Percentiles rank a stretch among this genome's conserved stretches.
phyloP scores from a whole-genome alignment of 2,888 invertebrate genomes.

The Perizoma affinitatum region DNA sequence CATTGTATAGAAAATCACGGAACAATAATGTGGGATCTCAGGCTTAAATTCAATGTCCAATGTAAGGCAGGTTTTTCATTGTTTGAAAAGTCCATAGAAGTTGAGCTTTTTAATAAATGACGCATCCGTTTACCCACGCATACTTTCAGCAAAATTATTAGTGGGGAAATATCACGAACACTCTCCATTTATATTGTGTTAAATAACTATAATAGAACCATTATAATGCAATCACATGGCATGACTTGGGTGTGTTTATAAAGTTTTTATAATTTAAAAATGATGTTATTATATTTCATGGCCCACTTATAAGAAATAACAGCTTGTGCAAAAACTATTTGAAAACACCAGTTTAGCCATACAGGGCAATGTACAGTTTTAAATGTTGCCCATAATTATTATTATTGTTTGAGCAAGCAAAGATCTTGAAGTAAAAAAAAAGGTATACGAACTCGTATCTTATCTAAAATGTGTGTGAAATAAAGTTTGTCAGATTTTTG shows the following conservation, averaged over 20 bases:
- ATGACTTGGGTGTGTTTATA: constrained; percentile 64
- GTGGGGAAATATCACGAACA: constrained; percentile 60
- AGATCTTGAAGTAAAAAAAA: no score
- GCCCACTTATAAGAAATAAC: background rate
- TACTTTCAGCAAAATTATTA: constrained; percentile 53
- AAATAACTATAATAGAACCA: constrained; percentile 65
- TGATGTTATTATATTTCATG: constrained; percentile 15
- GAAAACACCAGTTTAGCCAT: no score
- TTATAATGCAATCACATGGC: constrained; percentile 69
- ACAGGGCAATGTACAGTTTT: no score
- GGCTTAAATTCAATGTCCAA: background rate
- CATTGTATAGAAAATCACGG: no score
- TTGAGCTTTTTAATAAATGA: constrained; percentile 10
- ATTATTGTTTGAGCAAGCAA: no score
- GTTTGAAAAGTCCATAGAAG: constrained; percentile 1
- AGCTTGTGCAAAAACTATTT: no score
- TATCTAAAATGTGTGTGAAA: no score
- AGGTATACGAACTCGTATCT: no score
- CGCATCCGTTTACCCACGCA: constrained; percentile 27
- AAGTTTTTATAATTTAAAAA: constrained; percentile 41
- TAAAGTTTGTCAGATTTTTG: no score
- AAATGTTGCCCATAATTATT: no score
- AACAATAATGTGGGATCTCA: no score
- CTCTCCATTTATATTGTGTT: constrained; percentile 58
- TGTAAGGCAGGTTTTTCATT: constrained; percentile 3